Evolutionary conservation across 2,888 invertebrate genomes (phyloP), one percentile per base, ranked within the genome.

Genomic region (Sinotaia quadrata): DNA sequence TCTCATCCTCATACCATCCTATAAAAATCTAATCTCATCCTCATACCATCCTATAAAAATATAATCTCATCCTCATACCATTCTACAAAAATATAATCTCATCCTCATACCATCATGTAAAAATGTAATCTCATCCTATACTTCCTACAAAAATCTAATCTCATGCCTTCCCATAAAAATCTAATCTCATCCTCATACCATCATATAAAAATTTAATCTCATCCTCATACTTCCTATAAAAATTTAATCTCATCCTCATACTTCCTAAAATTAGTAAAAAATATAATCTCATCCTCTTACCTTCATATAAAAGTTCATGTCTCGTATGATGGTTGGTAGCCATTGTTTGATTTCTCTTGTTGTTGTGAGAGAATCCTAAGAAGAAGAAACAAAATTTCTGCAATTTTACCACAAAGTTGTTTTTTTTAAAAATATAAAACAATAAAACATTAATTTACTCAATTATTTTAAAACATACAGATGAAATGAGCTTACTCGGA

Each of bases 301-400:
- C 79, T 84, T 85, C 21, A 87, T 71, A 72, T 80, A 82, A 68
- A 85, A 84, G 65, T 87, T 84, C 36, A 87, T 82, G 57, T 87
- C 87, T 65, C 66, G 75, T 72, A 84, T 84, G 15, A 87, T 84
- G 61, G 83, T 82, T 31, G 85, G 87, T n/a, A 87, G 71, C 86
- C 86, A 87, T 69, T 84, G 81, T 72, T 83, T 81, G 2, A 87
- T 79, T 60, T 85, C 85, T 37, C 78, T 78, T 29, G 79, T 77
- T 8, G 82, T 77, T 31, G 77, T 72, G 27, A 87, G 69, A 10
- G 78, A 73, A 41, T 80, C 76, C 87, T 87, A 69, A 18, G 72
- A 70, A 57, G 49, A 33, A 37, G 21, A 69, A 62, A 49, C 58
- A 37, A 41, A 61, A 34, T 21, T 8, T 52, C n/a, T n/a, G n/a